phyloP scores from a whole-genome alignment of 2,113 vertebrate genomes.

The Tenrec ecaudatus region DNA sequence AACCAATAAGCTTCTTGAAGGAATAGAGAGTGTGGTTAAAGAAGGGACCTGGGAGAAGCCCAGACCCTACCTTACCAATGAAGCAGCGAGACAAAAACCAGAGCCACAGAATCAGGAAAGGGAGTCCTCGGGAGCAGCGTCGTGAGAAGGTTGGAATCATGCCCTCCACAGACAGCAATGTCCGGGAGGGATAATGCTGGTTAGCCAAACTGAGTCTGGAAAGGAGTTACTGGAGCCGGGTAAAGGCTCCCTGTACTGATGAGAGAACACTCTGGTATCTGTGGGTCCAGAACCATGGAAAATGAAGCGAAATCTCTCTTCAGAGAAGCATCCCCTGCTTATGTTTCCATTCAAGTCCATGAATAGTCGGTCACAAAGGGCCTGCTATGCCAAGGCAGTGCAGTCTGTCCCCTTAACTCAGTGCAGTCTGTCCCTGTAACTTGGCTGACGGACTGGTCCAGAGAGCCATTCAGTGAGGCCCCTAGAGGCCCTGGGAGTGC shows the following conservation, averaged over 20 bases:
- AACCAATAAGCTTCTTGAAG: not conserved
- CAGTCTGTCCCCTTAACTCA: not conserved
- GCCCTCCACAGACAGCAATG: not conserved
- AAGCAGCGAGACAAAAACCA: not conserved
- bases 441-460: not conserved
- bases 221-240: slow-evolving; percentile 2
- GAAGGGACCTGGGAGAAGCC: not conserved
- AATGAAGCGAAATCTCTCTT: slow-evolving; percentile 12
- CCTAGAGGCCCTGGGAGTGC: not conserved
- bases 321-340: not conserved
- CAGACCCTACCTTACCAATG: not conserved
- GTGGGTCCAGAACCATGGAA: not conserved
- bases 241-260: not conserved
- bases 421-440: not conserved
- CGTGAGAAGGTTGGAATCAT: not conserved
- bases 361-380: not conserved
- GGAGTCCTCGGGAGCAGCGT: not conserved
- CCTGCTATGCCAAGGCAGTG: not conserved
- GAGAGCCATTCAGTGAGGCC: not conserved
- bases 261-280: not conserved
- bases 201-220: not conserved
- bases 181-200: not conserved
- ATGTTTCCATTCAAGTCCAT: not conserved
- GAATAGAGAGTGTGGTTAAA: not conserved
- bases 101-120: not conserved